Percentiles rank a stretch among this genome's conserved stretches.
Evolutionary conservation across 2,113 vertebrate genomes (phyloP).

Genomic region (Cygnus buccinator): DNA sequence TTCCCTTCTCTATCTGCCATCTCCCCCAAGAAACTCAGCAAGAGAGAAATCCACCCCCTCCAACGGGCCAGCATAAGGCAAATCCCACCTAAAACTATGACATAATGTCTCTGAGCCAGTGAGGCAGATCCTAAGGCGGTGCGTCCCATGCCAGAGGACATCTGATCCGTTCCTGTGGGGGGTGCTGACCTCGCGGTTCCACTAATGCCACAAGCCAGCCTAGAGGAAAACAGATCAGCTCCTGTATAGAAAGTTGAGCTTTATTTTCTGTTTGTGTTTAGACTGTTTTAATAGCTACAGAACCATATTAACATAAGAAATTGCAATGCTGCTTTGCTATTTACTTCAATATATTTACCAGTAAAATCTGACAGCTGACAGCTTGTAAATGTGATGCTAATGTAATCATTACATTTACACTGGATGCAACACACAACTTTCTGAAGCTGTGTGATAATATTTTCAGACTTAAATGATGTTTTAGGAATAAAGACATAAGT

Average conservation of each 20-base stretch:
- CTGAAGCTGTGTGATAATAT: slow-evolving; percentile 35
- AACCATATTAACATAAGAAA: slow-evolving; percentile 67
- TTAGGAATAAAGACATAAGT: slow-evolving; percentile 65
- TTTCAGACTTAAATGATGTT: slow-evolving; percentile 58
- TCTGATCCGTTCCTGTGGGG: accelerated
- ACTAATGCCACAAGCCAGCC: neutral
- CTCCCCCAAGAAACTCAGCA: neutral
- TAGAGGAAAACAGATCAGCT: neutral
- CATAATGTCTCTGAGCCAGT: neutral
- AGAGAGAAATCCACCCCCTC: neutral
- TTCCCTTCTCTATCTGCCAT: neutral
- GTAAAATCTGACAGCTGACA: slow-evolving; percentile 72
- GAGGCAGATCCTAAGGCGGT: accelerated
- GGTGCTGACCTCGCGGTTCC: neutral
- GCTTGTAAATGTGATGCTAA: slow-evolving; percentile 60
- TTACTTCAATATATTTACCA: slow-evolving; percentile 63
- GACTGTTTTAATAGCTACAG: slow-evolving; percentile 66
- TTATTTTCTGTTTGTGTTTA: slow-evolving; percentile 67
- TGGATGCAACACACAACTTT: slow-evolving; percentile 43
- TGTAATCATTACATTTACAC: slow-evolving; percentile 69
- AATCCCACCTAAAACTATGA: neutral
- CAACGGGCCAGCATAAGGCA: neutral
- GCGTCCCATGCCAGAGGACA: accelerated
- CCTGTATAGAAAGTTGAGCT: neutral
- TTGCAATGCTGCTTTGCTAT: slow-evolving; percentile 51